Conservation (phyloP, 2,797 vertebrate genomes). For the Ctenopoma multispine region DNA sequence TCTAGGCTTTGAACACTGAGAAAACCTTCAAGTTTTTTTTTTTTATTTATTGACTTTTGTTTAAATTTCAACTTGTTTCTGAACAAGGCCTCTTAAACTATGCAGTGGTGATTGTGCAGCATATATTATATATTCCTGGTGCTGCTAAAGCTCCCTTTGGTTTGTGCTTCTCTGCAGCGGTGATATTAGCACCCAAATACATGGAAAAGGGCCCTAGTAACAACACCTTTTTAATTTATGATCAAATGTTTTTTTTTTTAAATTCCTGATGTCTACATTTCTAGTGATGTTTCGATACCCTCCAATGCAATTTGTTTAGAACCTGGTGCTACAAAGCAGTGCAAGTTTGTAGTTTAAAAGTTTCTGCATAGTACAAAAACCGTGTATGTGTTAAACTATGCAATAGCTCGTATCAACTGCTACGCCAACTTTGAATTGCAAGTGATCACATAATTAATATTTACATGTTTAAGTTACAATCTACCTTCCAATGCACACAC, state of each 20-base stretch:
- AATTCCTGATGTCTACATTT: constrained; percentile 73
- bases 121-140: constrained; percentile 77
- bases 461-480: constrained; percentile 64
- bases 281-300: constrained; percentile 58
- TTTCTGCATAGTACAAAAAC: constrained; percentile 80
- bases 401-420: constrained; percentile 59
- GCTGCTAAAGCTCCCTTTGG: constrained; percentile 86
- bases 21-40: constrained; percentile 84
- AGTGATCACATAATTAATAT: constrained; percentile 60
- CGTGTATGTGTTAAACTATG: constrained; percentile 68
- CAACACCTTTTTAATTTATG: constrained; percentile 58
- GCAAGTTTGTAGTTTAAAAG: constrained; percentile 74
- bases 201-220: constrained; percentile 72
- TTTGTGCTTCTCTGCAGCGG: constrained; percentile 88
- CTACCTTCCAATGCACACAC: constrained; percentile 37
- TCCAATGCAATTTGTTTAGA: constrained; percentile 69
- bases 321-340: constrained; percentile 79
- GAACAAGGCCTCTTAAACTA: constrained; percentile 84
- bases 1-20: constrained; percentile 79
- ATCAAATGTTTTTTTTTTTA: constrained; percentile 53
- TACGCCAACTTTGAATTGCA: constrained; percentile 56
- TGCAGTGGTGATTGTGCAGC: constrained; percentile 86
- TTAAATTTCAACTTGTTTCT: constrained; percentile 67
- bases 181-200: constrained; percentile 83
- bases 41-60: constrained; percentile 30